Conservation (phyloP, 2,113 vertebrate genomes). For the Alligator sinensis region DNA sequence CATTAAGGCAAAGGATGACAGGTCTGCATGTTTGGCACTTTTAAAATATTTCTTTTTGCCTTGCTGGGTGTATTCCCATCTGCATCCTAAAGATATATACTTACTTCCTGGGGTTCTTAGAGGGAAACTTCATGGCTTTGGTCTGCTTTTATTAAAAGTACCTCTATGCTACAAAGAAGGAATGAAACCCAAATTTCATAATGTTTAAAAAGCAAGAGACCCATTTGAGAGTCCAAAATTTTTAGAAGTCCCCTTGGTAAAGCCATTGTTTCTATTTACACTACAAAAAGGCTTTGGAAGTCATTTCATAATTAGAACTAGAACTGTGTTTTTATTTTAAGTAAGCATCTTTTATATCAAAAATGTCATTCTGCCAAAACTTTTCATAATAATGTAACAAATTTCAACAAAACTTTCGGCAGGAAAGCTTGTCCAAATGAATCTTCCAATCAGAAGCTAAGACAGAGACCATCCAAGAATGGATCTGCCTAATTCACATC, state of each 20-base stretch:
- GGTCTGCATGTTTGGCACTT: conserved; percentile 76
- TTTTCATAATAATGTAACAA: no score
- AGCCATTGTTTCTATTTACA: not conserved
- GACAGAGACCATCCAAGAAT: no score
- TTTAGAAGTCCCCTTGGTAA: not conserved
- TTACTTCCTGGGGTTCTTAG: conserved; percentile 17
- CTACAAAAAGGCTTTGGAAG: not conserved
- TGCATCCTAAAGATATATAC: conserved; percentile 53
- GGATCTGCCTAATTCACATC: no score
- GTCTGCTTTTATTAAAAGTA: not conserved
- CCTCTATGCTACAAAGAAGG: not conserved
- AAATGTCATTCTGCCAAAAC: no score
- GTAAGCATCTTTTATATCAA: no score
- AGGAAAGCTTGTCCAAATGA: no score
- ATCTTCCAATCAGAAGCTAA: no score
- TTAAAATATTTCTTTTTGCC: conserved; percentile 65
- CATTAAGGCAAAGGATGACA: conserved; percentile 80
- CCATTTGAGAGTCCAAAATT: not conserved
- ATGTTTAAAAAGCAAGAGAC: not conserved
- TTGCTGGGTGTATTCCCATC: conserved; percentile 68
- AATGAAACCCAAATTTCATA: not conserved
- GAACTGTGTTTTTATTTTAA: no score
- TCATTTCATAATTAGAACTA: not conserved
- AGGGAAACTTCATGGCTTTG: not conserved
- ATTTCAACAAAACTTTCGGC: no score